phyloP scores from a whole-genome alignment of 2,113 vertebrate species.

The Gallinago jamesoni region DNA sequence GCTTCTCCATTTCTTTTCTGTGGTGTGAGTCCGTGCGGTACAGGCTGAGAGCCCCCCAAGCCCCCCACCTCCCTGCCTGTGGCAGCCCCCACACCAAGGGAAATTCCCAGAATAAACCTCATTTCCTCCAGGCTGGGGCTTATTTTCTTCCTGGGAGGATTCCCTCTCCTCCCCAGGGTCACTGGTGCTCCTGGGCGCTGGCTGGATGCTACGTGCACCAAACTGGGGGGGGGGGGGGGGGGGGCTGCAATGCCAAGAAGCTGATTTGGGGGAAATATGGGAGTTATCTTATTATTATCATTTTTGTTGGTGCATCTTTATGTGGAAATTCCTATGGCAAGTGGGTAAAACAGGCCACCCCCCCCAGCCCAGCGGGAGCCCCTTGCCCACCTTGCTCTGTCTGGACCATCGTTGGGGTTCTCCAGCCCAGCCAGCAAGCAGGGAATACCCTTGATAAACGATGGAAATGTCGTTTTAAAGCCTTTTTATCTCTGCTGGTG shows the following conservation, averaged over 20 bases:
- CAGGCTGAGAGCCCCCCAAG: not conserved
- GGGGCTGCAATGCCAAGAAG: not conserved
- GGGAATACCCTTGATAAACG: not conserved
- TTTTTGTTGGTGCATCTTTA: not conserved
- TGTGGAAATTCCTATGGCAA: not conserved
- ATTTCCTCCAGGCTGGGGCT: not conserved
- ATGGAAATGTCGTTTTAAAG: not conserved
- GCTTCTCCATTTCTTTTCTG: not conserved
- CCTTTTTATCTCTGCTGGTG: not conserved
- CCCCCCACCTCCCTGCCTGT: accelerated
- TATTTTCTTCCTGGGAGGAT: not conserved
- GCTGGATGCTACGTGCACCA: not conserved
- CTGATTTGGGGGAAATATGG: not conserved
- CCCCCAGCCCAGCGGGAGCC: not conserved
- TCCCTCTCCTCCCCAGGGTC: not conserved
- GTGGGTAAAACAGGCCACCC: accelerated
- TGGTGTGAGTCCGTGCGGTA: accelerated
- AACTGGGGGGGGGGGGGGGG: not conserved
- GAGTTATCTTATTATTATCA: not conserved
- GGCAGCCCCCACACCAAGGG: not conserved
- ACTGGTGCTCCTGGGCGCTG: accelerated
- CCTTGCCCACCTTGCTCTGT: accelerated
- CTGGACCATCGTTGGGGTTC: not conserved
- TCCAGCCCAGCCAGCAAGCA: not conserved
- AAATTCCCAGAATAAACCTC: not conserved